phyloP scores from a whole-genome alignment of 2,888 invertebrate species.

The Kryphioiulus occultus region DNA sequence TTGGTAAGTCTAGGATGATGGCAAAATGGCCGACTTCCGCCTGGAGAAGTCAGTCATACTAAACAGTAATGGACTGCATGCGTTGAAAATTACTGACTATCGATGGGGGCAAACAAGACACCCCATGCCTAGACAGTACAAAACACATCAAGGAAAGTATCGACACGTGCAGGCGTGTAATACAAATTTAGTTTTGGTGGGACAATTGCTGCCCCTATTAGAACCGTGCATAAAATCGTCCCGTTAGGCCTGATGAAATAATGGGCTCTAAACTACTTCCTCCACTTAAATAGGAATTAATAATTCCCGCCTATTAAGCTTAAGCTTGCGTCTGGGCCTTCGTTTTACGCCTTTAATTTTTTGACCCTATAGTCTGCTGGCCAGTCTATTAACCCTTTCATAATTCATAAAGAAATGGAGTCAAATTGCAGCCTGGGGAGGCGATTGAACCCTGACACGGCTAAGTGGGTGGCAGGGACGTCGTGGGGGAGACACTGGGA shows the following conservation, averaged over 20 bases:
- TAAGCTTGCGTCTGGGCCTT: not conserved
- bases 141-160: not conserved
- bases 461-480: not conserved
- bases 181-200: too few species aligned
- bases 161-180: not conserved
- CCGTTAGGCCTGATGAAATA: conserved; percentile 7
- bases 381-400: conserved; percentile 35
- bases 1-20: too few species aligned
- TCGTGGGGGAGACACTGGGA: not conserved
- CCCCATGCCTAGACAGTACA: too few species aligned
- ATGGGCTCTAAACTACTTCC: not conserved
- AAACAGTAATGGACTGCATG: not conserved
- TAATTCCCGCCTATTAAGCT: not conserved
- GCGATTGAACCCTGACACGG: conserved; percentile 16
- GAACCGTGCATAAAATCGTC: not conserved
- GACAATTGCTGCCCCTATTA: not conserved
- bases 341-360: not conserved
- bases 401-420: not conserved
- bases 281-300: conserved; percentile 31
- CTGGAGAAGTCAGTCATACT: not conserved
- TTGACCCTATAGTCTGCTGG: not conserved
- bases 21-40: conserved; percentile 13
- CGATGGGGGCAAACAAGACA: too few species aligned
- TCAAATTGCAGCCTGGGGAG: conserved; percentile 20
- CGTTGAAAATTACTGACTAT: not conserved